phyloP scores from a whole-genome alignment of 30 jellyfish, hydroid and myxozoan genomes.

The Morbakka virulenta region DNA sequence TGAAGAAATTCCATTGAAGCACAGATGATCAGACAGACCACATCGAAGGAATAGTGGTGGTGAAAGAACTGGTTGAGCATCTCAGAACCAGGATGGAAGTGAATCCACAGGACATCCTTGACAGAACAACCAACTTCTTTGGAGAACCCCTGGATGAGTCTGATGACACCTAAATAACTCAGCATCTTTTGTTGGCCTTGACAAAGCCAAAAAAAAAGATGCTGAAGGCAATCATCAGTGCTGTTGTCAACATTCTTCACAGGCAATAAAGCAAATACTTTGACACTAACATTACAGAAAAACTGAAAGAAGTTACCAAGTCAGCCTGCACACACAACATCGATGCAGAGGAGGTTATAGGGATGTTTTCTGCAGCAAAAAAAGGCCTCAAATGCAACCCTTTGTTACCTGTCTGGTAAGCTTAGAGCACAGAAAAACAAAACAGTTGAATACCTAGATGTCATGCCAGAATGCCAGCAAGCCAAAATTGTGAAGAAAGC shows the following conservation, averaged over 20 bases:
- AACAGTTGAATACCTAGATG: conserved; percentile 1
- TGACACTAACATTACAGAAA: not conserved
- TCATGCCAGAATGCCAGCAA: not conserved
- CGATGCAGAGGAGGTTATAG: conserved; percentile 22
- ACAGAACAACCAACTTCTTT: not conserved
- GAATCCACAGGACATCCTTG: not conserved
- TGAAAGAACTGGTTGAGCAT: not conserved
- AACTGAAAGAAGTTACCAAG: not conserved
- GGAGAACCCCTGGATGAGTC: conserved; percentile 1
- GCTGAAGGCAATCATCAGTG: not conserved
- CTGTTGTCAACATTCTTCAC: not conserved
- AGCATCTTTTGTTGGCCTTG: not conserved
- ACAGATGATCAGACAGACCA: not conserved
- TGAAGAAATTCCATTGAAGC: conserved; percentile 7
- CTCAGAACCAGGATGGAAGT: not conserved
- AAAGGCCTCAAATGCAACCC: conserved; percentile 18
- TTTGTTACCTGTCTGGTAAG: conserved; percentile 17
- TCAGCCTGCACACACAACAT: conserved; percentile 19
- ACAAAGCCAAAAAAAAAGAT: not conserved
- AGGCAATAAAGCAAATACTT: conserved; percentile 4
- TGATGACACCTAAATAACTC: not conserved
- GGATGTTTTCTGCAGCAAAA: conserved; percentile 18
- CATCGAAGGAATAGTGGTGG: not conserved
- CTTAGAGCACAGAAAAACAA: conserved; percentile 21
- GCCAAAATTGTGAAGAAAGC: conserved; percentile 4